Evolutionary conservation across 1,140 invertebrate species (phyloP), one percentile per base, ranked within the genome.

Genomic region (Ptiloglossa arizonensis): DNA sequence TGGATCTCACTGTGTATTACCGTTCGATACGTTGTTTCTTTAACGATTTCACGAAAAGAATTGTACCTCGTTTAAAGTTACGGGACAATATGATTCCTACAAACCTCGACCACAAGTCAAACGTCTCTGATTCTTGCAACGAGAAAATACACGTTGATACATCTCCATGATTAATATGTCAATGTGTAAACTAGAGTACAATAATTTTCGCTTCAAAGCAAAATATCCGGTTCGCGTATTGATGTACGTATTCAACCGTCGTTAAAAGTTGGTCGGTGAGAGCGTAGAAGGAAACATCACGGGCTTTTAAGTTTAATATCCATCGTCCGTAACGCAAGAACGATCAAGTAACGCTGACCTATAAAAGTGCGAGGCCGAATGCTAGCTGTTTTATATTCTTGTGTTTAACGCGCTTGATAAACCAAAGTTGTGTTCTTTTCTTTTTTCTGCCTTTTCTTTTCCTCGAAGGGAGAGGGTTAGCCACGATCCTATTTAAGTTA

Each of bases 281-380:
- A 41, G 15, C 17, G 56, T 19, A 15, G 9, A 1, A 22, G 22
- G 19, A 9, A 54, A 64, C 4, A 22, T 1, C 2, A 41, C 41
- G 41, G 13, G 15, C 3, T 17, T 22, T 52, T n/a, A 38, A 72
- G 35, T 57, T 57, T 13, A 15, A 29, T 27, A 44, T 72, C n/a
- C n/a, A 2, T 63, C 32, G 17, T 62, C 29, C n/a, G 22, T 38
- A 64, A 73, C 19, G 48, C 35, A 22, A 54, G 48, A 56, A 44
- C 44, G 38, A 38, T 52, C 5, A 38, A 50, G 41, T 1, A 52
- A 66, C 24, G 13, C 48, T 74, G 71, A 74, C 71, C 62, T 54
- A 74, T 46, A 56, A 74, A 66, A 66, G 71, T 74, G 60, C 38
- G 24, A 44, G 29, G 32, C 19, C 19, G n/a, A 69, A 35, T 32